A percentile compares a stretch with the other conserved stretches of the same genome.
Conservation (phyloP, 2,888 invertebrate species). For the Scaptomyza caliginosa region DNA sequence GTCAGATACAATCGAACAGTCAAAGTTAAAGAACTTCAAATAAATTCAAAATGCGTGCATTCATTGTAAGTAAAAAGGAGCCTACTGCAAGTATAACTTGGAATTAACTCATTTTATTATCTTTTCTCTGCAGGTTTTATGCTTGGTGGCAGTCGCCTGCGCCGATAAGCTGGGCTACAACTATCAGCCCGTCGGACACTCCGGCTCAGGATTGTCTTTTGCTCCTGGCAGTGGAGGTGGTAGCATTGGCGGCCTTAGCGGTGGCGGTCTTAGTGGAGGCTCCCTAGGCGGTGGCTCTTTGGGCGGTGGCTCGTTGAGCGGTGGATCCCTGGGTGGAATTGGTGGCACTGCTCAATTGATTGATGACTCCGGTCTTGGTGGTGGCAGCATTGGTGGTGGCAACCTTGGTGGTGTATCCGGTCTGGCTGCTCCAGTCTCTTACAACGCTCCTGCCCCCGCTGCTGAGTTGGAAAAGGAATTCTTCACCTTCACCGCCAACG, state of each 20-base stretch:
- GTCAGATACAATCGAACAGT: conserved; percentile 67
- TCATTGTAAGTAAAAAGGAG: conserved; percentile 68
- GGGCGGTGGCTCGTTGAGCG: conserved; percentile 26
- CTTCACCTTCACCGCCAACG: conserved; percentile 81
- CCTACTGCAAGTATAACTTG: conserved; percentile 15
- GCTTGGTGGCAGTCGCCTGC: conserved; percentile 76
- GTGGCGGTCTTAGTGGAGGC: conserved; percentile 1
- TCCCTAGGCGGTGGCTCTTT: conserved; percentile 15
- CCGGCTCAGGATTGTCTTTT: conserved; percentile 69
- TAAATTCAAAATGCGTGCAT: conserved; percentile 72
- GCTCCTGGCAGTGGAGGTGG: conserved; percentile 33
- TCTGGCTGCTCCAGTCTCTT: conserved; percentile 67
- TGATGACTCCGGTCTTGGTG: conserved; percentile 18
- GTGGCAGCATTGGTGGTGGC: conserved; percentile 31
- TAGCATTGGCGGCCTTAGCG: conserved; percentile 9
- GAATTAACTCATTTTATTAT: conserved; percentile 41
- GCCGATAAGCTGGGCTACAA: conserved; percentile 81
- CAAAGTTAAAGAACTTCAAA: conserved; percentile 72
- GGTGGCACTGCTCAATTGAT: conserved; percentile 40
- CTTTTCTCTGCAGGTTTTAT: conserved; percentile 62
- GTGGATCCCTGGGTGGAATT: conserved; percentile 16
- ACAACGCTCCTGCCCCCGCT: conserved; percentile 74
- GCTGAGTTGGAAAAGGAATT: conserved; percentile 81
- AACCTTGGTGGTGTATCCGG: conserved; percentile 36
- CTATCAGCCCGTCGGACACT: conserved; percentile 75